Evolutionary conservation across 2,888 invertebrate species (phyloP).

Genomic region (Agriopis aurantiaria): DNA sequence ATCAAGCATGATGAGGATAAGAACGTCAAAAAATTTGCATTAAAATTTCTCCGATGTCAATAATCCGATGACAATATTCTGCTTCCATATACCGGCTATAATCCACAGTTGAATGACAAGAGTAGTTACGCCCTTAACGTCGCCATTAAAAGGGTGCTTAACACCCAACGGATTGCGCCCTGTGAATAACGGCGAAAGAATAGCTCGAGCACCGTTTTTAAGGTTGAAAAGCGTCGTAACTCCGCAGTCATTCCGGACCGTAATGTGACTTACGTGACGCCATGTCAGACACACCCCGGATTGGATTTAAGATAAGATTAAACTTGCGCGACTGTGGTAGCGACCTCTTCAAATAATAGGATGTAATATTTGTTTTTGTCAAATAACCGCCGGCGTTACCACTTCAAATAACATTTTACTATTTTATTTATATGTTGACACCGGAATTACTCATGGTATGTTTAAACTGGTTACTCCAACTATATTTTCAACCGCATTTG

Average conservation of each 20-base stretch:
- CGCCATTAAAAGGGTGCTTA: constrained; percentile 71
- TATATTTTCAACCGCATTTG: too few species aligned
- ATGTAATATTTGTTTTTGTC: neutral
- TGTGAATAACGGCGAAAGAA: constrained; percentile 76
- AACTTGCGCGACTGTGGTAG: neutral
- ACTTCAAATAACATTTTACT: too few species aligned
- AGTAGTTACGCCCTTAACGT: constrained; percentile 67
- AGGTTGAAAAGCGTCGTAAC: constrained; percentile 75
- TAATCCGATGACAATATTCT: constrained; percentile 16
- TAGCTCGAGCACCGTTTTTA: constrained; percentile 71
- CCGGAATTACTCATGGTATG: too few species aligned
- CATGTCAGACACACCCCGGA: constrained; percentile 31
- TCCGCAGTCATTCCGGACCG: constrained; percentile 68
- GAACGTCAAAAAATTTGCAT: too few species aligned
- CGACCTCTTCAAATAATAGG: neutral
- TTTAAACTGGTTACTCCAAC: too few species aligned
- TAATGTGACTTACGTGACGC: constrained; percentile 69
- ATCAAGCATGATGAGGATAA: too few species aligned
- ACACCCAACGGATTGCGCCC: constrained; percentile 68
- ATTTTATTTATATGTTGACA: too few species aligned
- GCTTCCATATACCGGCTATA: constrained; percentile 53
- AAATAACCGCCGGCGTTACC: too few species aligned
- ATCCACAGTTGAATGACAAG: constrained; percentile 66
- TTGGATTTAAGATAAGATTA: constrained; percentile 34
- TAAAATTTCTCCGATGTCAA: neutral